Percentiles rank a stretch among this genome's conserved stretches.
These are phyloP conservation scores for Mesembrinibis cayennensis DNA, from an alignment of 2,113 vertebrate species.

Conservation along the genomic window DNA sequence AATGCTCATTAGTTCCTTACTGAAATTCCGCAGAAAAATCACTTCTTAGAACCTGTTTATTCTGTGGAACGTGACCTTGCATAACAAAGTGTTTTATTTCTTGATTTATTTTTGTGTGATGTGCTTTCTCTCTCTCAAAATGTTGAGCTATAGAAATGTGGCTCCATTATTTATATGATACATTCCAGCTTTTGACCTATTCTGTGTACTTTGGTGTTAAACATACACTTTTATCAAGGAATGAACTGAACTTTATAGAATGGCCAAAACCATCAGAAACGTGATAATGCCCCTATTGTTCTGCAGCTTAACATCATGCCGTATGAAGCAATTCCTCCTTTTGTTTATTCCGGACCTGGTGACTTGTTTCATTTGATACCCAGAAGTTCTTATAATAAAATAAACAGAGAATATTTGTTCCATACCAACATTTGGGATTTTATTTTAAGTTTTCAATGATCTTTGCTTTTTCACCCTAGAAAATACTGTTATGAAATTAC, in stretches of 20 bases:
- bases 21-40: neutral
- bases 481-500: neutral
- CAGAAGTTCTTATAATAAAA: neutral
- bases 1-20: neutral
- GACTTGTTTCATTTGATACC: neutral
- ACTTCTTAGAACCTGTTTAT: neutral
- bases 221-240: neutral
- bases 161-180: neutral
- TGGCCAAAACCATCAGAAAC: neutral
- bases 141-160: neutral
- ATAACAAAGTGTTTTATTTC: neutral
- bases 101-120: neutral
- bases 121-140: neutral
- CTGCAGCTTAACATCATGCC: neutral
- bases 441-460: neutral
- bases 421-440: neutral
- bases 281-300: neutral
- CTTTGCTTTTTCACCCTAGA: neutral
- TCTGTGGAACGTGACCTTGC: neutral
- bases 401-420: neutral
- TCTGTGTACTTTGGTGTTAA: neutral
- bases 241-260: neutral
- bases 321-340: neutral
- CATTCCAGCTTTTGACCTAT: neutral
- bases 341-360: neutral